These are phyloP conservation scores for Acrocephalus arundinaceus DNA, from an alignment of 2,113 vertebrate genomes.

Conservation along the genomic window DNA sequence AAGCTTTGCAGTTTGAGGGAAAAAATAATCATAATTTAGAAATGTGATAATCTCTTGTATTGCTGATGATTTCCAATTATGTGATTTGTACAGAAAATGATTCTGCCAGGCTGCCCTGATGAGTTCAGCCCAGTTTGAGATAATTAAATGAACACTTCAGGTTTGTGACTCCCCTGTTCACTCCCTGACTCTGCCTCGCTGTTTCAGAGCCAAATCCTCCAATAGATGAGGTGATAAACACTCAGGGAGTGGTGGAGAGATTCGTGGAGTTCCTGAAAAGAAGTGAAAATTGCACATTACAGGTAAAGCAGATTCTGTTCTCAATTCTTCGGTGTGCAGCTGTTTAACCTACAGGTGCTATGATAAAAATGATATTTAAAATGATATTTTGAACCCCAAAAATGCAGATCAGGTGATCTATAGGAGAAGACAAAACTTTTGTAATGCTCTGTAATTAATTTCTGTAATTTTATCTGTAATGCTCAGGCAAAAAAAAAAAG, in stretches of 20 bases:
- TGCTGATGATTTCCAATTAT: not conserved
- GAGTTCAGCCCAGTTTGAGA: not conserved
- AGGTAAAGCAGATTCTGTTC: slow-evolving; percentile 74
- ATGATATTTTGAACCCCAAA: not conserved
- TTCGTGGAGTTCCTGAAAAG: slow-evolving; percentile 97
- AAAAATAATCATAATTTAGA: not conserved
- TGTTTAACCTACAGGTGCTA: not conserved
- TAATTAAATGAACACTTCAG: not conserved
- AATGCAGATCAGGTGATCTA: accelerated
- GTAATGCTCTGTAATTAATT: too few relatives aligned
- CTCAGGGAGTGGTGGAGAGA: slow-evolving; percentile 90
- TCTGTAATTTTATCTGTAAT: too few relatives aligned
- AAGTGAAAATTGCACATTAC: slow-evolving; percentile 92
- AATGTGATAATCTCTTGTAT: not conserved
- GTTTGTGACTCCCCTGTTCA: not conserved
- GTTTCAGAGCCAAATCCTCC: slow-evolving; percentile 94
- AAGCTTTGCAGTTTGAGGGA: not conserved
- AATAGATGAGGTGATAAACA: slow-evolving; percentile 97
- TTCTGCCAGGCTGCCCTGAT: not conserved
- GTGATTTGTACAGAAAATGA: not conserved
- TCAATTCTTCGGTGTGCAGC: not conserved
- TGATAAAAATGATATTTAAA: not conserved
- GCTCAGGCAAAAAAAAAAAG: not conserved
- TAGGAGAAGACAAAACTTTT: not conserved
- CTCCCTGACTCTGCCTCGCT: not conserved